Evolutionary conservation across 2,113 vertebrate genomes (phyloP), one percentile per base, ranked within the genome.

Genomic region (Gambusia holbrooki): DNA sequence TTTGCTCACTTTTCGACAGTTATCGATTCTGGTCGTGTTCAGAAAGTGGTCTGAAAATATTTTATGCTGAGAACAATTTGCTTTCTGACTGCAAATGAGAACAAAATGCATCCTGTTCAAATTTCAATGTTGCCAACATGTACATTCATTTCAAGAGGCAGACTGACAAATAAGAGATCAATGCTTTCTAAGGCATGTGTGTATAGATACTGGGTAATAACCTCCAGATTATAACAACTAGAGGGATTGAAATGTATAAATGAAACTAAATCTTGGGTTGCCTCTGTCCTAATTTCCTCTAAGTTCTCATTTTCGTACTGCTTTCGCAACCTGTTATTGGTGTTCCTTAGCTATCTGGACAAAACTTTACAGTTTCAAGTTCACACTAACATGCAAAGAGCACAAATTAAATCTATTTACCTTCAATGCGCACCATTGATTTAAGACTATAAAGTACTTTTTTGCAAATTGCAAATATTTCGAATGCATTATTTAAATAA

Each of bases 41-140:
- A 76, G 74, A 82, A 65, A 75, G 67, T 70, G 15, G 72, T 79
- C 60, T 54, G 28, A 69, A 83, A 84, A 82, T 77, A 78, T 81
- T 68, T 68, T 75, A 66, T 63, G 33, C 66, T 76, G 32, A 28
- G 69, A 79, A 76, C 51, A 3, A 69, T 66, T 68, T 62, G 5
- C 72, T 60, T 65, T 54, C 72, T 86, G 75, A 73, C 42, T 84
- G 30, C 60, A 63, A 83, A 75, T 83, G 37, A 78, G 64, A 60
- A 80, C 29, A 33, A 62, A 76, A 77, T 76, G 48, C 75, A 68
- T 74, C 76, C 65, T 77, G 45, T 69, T 27, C 61, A 68, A 65
- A 17, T 54, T 15, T 54, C 8, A 62, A 25, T 73, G 70, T 30
- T 71, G 69, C 66, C 45, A 67, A 62, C 58, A 66, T 0, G 29